These are phyloP conservation scores for Thelaira solivaga DNA, from an alignment of 2,888 invertebrate species.

Conservation along the genomic window DNA sequence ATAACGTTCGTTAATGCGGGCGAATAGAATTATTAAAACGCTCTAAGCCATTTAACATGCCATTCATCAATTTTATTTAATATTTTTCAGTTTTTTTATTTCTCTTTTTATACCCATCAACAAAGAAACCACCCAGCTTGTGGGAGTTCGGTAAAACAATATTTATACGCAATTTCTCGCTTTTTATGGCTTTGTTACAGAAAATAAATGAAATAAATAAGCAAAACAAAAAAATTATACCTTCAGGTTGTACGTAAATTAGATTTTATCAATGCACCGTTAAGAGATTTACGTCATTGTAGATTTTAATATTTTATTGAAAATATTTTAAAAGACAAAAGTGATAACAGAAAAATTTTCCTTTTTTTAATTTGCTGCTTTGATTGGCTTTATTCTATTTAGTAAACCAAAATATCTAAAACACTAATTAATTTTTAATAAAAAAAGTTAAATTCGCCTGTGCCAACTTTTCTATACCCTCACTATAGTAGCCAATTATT, in stretches of 20 bases:
- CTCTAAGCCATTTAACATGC: constrained; percentile 44
- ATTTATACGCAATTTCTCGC: neutral
- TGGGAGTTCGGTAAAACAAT: neutral
- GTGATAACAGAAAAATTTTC: too few species aligned
- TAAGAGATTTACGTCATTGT: constrained; percentile 11
- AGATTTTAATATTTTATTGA: too few species aligned
- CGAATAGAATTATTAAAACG: constrained; percentile 50
- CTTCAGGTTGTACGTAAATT: constrained; percentile 27
- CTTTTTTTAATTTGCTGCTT: too few species aligned
- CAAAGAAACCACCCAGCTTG: neutral
- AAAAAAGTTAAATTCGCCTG: too few species aligned
- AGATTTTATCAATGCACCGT: constrained; percentile 21
- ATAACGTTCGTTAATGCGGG: neutral
- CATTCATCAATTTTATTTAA: constrained; percentile 52
- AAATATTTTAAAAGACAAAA: too few species aligned
- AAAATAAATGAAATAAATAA: neutral
- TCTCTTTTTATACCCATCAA: neutral
- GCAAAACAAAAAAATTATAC: too few species aligned
- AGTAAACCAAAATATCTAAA: too few species aligned
- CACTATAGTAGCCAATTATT: too few species aligned
- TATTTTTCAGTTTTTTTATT: constrained; percentile 1
- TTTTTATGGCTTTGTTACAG: neutral
- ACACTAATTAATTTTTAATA: too few species aligned
- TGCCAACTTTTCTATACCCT: too few species aligned
- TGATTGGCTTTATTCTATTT: too few species aligned